Evolutionary conservation across 2,797 vertebrate genomes (phyloP), one percentile per base, ranked within the genome.

Genomic region (Synanceia verrucosa): DNA sequence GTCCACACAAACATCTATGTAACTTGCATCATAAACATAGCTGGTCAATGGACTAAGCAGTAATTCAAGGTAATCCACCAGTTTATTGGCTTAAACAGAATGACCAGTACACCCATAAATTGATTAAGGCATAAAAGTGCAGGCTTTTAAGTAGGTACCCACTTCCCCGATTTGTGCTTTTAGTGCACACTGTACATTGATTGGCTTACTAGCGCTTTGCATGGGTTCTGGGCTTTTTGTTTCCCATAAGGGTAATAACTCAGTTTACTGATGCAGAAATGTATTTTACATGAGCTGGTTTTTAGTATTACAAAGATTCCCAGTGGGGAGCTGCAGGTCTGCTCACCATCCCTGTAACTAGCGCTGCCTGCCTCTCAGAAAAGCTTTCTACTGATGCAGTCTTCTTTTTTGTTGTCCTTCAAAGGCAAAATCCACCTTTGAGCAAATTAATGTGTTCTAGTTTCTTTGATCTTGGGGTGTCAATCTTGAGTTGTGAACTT

Each of bases 61-160:
- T 90, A 87, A 90, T 90, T 92, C 90, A 89, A 81, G 73, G 73
- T 88, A 88, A 90, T 90, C 87, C 86, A 75, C 75, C 73, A 71
- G 82, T 92, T 92, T 88, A 92, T 89, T 90, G 89, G 84, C 86
- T 87, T 87, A 83, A 90, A 85, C 86, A 78, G 85, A 89, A 90
- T 83, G 85, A 85, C 83, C 81, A 86, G 90, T 88, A 89, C 89
- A 88, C 88, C 85, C 88, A 87, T 91, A 87, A 86, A 93, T 93
- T 92, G 92, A 94, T 93, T 90, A 89, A 89, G 68, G 69, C 88
- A 88, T 93, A 84, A 94, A 94, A 88, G 78, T 78, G 80, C 78
- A 85, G 78, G 88, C 88, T 92, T 86, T 92, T 88, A 90, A 85
- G 86, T 70, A 68, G 71, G 39, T 61, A 59, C 73, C 78, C 67